Evolutionary conservation across 2,888 invertebrate genomes (phyloP), one percentile per base, ranked within the genome.

Genomic region (Plagodis pulveraria): DNA sequence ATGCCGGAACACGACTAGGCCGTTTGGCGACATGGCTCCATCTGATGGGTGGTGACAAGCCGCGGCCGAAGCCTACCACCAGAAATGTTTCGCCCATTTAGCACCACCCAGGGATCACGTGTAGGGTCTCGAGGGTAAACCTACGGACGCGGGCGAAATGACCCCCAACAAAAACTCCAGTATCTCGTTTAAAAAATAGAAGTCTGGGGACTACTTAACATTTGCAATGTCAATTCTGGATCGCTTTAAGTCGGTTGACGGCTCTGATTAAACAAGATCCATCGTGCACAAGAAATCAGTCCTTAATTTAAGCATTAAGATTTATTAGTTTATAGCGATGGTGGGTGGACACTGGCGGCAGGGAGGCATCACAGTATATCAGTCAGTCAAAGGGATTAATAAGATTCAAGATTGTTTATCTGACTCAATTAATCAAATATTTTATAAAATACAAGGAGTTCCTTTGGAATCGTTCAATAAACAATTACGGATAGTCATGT

Each of bases 341-440:
- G 50, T 49, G 59, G 53, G 62, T 53, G 58, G 65, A 53, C 58
- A 46, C 22, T 45, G 47, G 32, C 49, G 49, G 50, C 45, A 7
- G 9, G 40, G 51, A 58, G 55, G 58, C 52, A 49, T 51, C 54
- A 58, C 62, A 54, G 56, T 69, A 52, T 58, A 66, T 62, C 65
- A 69, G 60, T 63, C 55, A 58, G 50, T 52, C 56, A 63, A 58
- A 62, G 50, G 60, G 60, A 65, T 62, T 47, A 58, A 66, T 65
- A 62, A 62, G 56, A 50, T 62, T 64, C 22, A 46, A 62, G 46
- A 45, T 59, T 55, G 59, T 63, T 63, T 65, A 55, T 67, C 48
- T 33, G 40, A 10, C 2, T 40, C 5, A 1, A 10, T 36, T 36
- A 4, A 36, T 36, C 22, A 22, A 22, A 22, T 22, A 1, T 22